Conservation (phyloP, 2,113 vertebrate species). For the Scytalopus superciliaris region DNA sequence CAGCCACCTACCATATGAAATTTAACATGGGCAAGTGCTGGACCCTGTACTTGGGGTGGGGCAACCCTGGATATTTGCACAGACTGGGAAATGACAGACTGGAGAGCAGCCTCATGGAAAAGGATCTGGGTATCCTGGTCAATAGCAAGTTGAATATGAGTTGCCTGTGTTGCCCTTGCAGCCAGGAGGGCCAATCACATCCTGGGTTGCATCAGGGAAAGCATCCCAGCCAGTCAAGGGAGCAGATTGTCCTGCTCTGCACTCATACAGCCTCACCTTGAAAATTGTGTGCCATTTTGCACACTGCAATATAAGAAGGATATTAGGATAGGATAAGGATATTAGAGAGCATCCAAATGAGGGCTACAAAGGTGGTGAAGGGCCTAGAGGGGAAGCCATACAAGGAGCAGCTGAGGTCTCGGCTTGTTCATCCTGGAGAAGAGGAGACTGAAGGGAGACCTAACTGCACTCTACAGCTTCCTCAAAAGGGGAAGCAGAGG, state of each 20-base stretch:
- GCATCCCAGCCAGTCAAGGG: accelerated
- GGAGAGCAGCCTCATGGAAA: background rate
- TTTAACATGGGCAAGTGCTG: background rate
- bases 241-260: background rate
- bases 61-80: background rate
- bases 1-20: background rate
- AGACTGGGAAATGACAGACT: background rate
- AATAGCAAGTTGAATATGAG: accelerated
- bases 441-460: background rate
- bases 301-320: background rate
- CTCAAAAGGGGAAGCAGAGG: background rate
- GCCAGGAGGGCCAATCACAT: accelerated
- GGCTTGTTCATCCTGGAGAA: background rate
- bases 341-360: background rate
- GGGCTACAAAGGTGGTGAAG: background rate
- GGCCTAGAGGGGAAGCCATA: background rate
- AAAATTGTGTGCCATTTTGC: background rate
- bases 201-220: background rate
- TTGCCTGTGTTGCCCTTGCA: background rate
- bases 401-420: background rate
- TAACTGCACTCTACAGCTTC: background rate
- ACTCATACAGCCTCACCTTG: accelerated
- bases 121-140: background rate
- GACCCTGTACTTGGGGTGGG: background rate
- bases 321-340: background rate